Evolutionary conservation across 2,113 vertebrate species (phyloP).

Genomic region (Pica pica): DNA sequence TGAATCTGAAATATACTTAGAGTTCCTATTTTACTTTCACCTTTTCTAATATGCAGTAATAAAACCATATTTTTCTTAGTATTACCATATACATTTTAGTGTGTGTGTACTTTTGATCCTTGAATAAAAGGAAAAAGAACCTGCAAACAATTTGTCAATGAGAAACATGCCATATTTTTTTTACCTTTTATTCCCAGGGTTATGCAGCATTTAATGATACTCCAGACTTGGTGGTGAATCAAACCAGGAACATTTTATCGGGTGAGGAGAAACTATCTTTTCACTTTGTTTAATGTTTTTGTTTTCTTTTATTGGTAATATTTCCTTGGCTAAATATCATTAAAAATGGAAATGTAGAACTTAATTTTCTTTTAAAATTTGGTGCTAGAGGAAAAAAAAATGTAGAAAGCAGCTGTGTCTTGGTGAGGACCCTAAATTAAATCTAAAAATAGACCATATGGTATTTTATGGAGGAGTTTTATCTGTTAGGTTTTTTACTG

Average conservation of each 20-base stretch:
- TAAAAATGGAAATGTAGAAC: not conserved
- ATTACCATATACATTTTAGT: not conserved
- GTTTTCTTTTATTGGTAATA: not conserved
- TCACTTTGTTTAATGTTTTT: not conserved
- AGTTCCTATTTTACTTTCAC: not conserved
- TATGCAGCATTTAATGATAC: constrained; percentile 84
- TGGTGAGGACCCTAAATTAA: not conserved
- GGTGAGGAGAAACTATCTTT: constrained; percentile 69
- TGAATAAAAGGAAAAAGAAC: not conserved
- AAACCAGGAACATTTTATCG: constrained; percentile 77
- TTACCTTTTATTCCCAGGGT: constrained; percentile 73
- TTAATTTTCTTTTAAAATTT: not conserved
- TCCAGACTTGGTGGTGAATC: constrained; percentile 79
- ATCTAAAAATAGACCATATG: not conserved
- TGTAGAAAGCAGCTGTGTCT: not conserved
- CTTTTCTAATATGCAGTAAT: not conserved
- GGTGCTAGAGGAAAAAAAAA: not conserved
- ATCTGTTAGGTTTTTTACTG: not conserved
- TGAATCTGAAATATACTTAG: not conserved
- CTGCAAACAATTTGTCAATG: not conserved
- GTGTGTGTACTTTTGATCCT: not conserved
- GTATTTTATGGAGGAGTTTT: not conserved
- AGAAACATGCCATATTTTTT: not conserved
- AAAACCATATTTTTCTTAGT: not conserved
- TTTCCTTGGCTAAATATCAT: not conserved